These are phyloP conservation scores for Eospalax fontanierii DNA, from an alignment of 2,797 vertebrate genomes.

Conservation along the genomic window DNA sequence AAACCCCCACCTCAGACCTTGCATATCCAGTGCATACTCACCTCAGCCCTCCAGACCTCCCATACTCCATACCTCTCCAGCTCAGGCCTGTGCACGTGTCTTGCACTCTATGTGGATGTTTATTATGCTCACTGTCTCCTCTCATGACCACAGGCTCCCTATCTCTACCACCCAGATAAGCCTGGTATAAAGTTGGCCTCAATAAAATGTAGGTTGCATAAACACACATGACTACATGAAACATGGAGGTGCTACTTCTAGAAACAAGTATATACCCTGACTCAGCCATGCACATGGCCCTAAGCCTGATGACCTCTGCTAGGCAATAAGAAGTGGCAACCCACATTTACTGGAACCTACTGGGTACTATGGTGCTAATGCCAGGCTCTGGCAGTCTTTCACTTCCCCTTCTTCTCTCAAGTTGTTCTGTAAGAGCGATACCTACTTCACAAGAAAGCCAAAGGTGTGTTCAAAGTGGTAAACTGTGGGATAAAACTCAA, in stretches of 20 bases:
- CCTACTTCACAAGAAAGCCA: not conserved
- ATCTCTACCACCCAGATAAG: not conserved
- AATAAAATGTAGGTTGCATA: not conserved
- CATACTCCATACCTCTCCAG: not conserved
- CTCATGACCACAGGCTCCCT: not conserved
- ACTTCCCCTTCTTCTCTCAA: not conserved
- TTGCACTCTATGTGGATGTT: not conserved
- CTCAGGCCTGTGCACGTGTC: not conserved
- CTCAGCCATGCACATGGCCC: not conserved
- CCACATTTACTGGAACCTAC: not conserved
- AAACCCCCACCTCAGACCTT: not conserved
- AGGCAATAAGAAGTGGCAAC: not conserved
- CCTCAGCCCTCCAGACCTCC: not conserved
- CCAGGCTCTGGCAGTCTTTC: not conserved
- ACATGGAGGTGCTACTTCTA: not conserved
- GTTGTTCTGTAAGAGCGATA: not conserved
- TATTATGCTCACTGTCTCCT: not conserved
- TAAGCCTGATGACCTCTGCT: not conserved
- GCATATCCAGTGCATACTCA: not conserved
- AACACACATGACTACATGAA: not conserved
- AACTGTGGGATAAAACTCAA: not conserved
- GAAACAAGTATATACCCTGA: not conserved
- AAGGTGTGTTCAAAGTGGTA: not conserved
- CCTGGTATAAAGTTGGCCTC: not conserved
- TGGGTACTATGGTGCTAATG: rapidly evolving